phyloP scores from a whole-genome alignment of 2,113 vertebrate genomes.

The Garra rufa region DNA sequence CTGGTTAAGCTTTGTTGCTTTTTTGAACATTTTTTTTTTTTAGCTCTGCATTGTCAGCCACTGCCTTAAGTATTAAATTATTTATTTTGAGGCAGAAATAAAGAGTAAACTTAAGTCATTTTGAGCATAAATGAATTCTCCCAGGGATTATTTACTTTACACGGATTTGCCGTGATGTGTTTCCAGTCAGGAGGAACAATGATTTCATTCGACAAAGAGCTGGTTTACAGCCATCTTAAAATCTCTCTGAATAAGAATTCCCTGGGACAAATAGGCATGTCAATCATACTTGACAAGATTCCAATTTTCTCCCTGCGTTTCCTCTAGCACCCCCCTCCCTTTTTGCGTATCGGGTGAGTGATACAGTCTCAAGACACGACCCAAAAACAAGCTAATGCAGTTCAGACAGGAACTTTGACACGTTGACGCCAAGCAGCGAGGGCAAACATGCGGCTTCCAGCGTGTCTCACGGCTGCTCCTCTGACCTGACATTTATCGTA shows the following conservation, averaged over 20 bases:
- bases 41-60: slow-evolving; percentile 57
- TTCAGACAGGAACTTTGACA: slow-evolving; percentile 71
- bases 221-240: slow-evolving; percentile 69
- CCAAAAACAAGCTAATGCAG: slow-evolving; percentile 64
- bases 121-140: slow-evolving; percentile 69
- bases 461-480: slow-evolving; percentile 66
- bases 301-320: slow-evolving; percentile 72
- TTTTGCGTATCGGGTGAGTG: slow-evolving; percentile 62
- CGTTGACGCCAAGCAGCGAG: slow-evolving; percentile 65
- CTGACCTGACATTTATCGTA: slow-evolving; percentile 68
- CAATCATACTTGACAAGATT: slow-evolving; percentile 76
- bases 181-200: slow-evolving; percentile 69
- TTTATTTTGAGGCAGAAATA: slow-evolving; percentile 71
- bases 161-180: slow-evolving; percentile 62
- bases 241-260: slow-evolving; percentile 73
- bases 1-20: slow-evolving; percentile 43
- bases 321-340: slow-evolving; percentile 59
- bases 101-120: slow-evolving; percentile 66
- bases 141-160: slow-evolving; percentile 71
- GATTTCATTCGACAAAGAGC: slow-evolving; percentile 63
- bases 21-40: slow-evolving; percentile 46
- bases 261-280: slow-evolving; percentile 68
- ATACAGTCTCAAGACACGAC: slow-evolving; percentile 69
- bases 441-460: slow-evolving; percentile 65
- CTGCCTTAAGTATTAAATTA: slow-evolving; percentile 67